Evolutionary conservation across 2,888 invertebrate species (phyloP).

Genomic region (Cetonia aurata): DNA sequence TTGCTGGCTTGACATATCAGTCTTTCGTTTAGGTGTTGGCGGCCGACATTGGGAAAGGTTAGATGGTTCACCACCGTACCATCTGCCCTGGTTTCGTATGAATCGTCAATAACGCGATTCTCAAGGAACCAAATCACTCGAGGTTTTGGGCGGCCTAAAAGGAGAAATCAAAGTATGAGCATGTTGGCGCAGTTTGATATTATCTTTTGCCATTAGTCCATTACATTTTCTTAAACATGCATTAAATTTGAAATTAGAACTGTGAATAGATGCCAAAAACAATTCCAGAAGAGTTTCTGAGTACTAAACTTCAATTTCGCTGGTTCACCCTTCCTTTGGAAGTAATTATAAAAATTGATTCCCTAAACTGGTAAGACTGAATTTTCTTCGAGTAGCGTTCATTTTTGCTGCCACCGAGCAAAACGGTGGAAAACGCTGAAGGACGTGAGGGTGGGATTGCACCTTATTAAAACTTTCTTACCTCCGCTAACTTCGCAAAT

Average conservation of each 20-base stretch:
- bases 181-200: too few species aligned
- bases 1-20: slow-evolving; percentile 91
- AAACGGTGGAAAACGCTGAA: not conserved
- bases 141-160: slow-evolving; percentile 80
- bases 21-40: slow-evolving; percentile 85
- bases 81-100: slow-evolving; percentile 78
- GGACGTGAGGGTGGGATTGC: not conserved
- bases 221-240: too few species aligned
- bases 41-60: slow-evolving; percentile 82
- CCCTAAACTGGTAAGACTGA: too few species aligned
- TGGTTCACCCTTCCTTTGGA: too few species aligned
- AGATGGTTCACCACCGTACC: slow-evolving; percentile 84
- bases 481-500: slow-evolving; percentile 88
- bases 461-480: slow-evolving; percentile 64
- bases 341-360: too few species aligned
- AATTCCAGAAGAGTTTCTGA: too few species aligned
- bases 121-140: slow-evolving; percentile 88
- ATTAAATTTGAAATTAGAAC: too few species aligned
- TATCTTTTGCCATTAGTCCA: too few species aligned
- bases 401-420: slow-evolving; percentile 28
- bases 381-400: not conserved
- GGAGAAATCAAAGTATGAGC: too few species aligned
- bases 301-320: too few species aligned
- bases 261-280: too few species aligned
- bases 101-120: slow-evolving; percentile 86